Percentiles rank a stretch among this genome's conserved stretches.
phyloP scores from a whole-genome alignment of 2,113 vertebrate genomes.

The Melospiza melodia region DNA sequence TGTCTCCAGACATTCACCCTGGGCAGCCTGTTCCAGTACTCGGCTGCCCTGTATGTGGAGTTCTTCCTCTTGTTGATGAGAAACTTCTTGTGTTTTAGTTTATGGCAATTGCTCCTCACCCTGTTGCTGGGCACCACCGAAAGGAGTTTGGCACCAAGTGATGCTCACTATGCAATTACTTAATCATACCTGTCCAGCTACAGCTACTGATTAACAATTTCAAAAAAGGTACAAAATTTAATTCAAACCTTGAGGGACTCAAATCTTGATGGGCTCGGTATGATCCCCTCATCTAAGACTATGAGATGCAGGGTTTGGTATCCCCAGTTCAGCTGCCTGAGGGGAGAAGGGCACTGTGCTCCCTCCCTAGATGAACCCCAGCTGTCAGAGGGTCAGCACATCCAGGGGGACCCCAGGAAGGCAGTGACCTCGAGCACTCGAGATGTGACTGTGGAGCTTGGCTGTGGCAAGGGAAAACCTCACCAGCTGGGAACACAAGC shows the following conservation, averaged over 20 bases:
- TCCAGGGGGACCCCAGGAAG: neutral
- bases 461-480: neutral
- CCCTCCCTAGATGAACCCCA: too few species aligned
- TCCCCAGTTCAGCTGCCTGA: accelerated
- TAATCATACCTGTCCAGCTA: neutral
- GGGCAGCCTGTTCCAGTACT: neutral
- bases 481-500: accelerated
- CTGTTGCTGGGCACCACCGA: accelerated
- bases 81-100: neutral
- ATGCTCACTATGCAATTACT: neutral
- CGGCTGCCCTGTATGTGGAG: neutral
- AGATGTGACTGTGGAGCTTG: accelerated
- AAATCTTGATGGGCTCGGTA: neutral
- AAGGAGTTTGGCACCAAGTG: too few species aligned
- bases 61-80: neutral
- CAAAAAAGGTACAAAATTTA: neutral
- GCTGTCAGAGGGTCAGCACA: neutral
- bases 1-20: neutral
- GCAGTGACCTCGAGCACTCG: accelerated
- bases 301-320: accelerated
- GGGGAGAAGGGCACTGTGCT: too few species aligned
- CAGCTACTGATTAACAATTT: neutral
- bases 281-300: neutral
- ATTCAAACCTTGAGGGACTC: neutral
- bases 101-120: neutral